Evolutionary conservation across 1,140 invertebrate species (phyloP).

Genomic region (Caenorhabditis briggsae): DNA sequence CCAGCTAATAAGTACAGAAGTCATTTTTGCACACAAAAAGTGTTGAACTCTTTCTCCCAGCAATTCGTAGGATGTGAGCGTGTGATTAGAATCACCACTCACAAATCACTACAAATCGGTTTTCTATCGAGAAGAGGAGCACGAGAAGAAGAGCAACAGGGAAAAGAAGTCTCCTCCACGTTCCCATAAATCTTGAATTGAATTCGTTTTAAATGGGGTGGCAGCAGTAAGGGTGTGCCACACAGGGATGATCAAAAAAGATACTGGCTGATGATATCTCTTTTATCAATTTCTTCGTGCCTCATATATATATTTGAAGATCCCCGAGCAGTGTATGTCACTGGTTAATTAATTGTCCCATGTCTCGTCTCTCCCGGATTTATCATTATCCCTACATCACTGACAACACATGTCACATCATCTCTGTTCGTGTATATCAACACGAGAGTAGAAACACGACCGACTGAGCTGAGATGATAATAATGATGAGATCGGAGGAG

Average conservation of each 20-base stretch:
- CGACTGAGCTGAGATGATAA: neutral
- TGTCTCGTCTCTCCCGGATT: conserved; percentile 22
- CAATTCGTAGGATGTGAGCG: neutral
- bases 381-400: conserved; percentile 17
- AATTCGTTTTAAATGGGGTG: conserved; percentile 44
- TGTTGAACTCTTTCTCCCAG: neutral
- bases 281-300: conserved; percentile 44
- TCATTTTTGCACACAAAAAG: neutral
- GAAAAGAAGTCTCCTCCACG: neutral
- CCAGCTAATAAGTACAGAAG: conserved; percentile 37
- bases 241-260: neutral
- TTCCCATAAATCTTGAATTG: conserved; percentile 51
- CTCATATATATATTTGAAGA: neutral
- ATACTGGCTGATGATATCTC: conserved; percentile 22
- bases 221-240: neutral
- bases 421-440: conserved; percentile 17
- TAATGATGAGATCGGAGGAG: neutral
- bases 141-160: too few species aligned
- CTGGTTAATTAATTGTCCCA: conserved; percentile 43
- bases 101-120: conserved; percentile 53
- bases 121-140: neutral
- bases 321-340: neutral
- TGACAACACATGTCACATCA: conserved; percentile 40
- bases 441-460: neutral
- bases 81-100: conserved; percentile 36